Evolutionary conservation across 2,888 invertebrate species (phyloP), one percentile per base, ranked within the genome.

Genomic region (Digitonthophagus gazella): DNA sequence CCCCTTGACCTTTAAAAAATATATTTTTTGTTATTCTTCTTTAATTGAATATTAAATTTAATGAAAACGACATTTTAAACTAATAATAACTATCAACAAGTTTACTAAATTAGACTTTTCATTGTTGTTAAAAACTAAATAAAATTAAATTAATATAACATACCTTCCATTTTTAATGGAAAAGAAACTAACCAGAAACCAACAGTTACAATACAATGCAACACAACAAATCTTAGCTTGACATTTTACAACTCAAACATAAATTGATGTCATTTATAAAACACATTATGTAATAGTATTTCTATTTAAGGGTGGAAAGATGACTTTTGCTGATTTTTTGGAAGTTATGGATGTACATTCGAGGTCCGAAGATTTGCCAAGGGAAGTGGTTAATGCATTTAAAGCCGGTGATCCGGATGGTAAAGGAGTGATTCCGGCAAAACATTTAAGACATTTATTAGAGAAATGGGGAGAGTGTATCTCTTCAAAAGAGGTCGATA

Each of bases 291-390:
- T 61, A 20, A 58, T 64, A n/a, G n/a, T n/a, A n/a, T n/a, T 6
- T 18, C 57, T 19, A 58, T 44, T 44, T 44, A 44, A 87, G 87
- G 93, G 91, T 74, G 95, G 96, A 0, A 94, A 93, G 83, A 94
- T 96, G 93, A 92, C 93, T 0, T 98, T 98, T 82, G 96, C 97
- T 0, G 96, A 97, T 78, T 97, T 98, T 79, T 83, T 98, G 63
- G 96, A 97, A 79, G 93, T 97, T 0, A 95, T 97, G 94, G 96
- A 97, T 80, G 89, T 93, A 67, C 97, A 97, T 81, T 93, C 92
- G 20, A 86, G 89, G 44, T 91, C 91, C 3, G 96, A 96, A 80
- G 91, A 94, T 77, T 84, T 94, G 11, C 93, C 94, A 0, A 88
- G 88, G 76, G 95, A 96, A 85, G 91, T 95, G 70, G 90, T 96